Evolutionary conservation across 2,113 vertebrate species (phyloP).

Genomic region (Chrysemys picta): DNA sequence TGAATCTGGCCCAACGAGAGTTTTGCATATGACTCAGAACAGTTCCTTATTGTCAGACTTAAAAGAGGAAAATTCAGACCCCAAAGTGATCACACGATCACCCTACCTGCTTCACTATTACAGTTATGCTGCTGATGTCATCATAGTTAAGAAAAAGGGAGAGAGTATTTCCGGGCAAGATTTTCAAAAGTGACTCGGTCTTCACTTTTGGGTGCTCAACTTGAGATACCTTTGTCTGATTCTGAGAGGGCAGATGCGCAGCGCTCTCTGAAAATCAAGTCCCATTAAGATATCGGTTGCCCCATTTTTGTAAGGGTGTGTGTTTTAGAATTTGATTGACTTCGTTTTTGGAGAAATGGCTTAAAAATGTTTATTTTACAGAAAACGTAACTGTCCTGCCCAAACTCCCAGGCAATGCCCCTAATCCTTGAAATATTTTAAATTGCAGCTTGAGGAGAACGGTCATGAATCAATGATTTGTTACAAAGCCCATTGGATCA

Average conservation of each 20-base stretch:
- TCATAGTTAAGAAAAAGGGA: neutral
- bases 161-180: neutral
- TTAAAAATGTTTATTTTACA: neutral
- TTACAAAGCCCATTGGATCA: constrained; percentile 8
- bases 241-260: neutral
- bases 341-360: neutral
- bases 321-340: neutral
- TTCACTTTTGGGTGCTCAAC: fast-evolving
- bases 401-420: neutral
- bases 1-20: neutral
- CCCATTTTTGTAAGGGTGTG: neutral
- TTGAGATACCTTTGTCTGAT: neutral
- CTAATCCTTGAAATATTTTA: neutral
- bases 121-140: neutral
- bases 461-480: neutral
- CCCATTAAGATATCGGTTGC: neutral
- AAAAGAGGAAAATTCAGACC: neutral
- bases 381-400: neutral
- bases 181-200: neutral
- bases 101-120: neutral
- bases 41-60: neutral
- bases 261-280: neutral
- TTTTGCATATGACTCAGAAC: neutral
- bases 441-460: neutral
- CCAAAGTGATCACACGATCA: neutral